Base-by-base conservation (phyloP, 2,888 invertebrate species). In the Diachrysia chrysitis region DNA sequence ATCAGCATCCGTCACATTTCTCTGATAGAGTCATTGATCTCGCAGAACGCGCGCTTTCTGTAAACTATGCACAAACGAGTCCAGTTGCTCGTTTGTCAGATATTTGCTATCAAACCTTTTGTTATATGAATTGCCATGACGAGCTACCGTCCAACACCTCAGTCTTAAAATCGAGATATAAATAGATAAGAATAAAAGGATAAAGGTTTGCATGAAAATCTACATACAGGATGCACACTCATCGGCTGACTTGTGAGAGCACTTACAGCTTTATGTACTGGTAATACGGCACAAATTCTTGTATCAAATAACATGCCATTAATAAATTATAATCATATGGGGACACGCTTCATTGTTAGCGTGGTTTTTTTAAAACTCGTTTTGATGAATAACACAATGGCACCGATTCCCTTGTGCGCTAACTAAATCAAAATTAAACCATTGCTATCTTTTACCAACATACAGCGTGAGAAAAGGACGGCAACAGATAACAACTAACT, bases 1-100 rank as follows among this genome's bases (percentile, higher is more conserved):
- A 65, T 57, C 35, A 37, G 55, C 79, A 54, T 77, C 79, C 81
- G 81, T 69, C 61, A 75, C 68, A 81, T 79, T 81, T 79, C 77
- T 59, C 77, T 72, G 56, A 7, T 56, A 53, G 64, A 68, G 82
- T 79, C 81, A 80, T 58, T 81, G 81, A 71, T 73, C 80, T 73
- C 73, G 61, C 35, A 16, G 63, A 58, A 56, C 55, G 35, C n/a
- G 57, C 25, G 57, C 59, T 66, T 78, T 78, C 72, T 69, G 66
- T 60, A 48, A 23, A 53, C 42, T 9, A 5, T 19, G 46, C 21
- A 9, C 12, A 32, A 37, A 59, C 6, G 32, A 2, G 17, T n/a
- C 14, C n/a, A 42, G 7, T 48, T 19, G 48, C 12, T 12, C 19
- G 5, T 12, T 12, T 21, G 48, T 12, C 10, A 12, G 21, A 51